Base-by-base conservation (phyloP, 2,113 vertebrate species). In the Panurus biarmicus region DNA sequence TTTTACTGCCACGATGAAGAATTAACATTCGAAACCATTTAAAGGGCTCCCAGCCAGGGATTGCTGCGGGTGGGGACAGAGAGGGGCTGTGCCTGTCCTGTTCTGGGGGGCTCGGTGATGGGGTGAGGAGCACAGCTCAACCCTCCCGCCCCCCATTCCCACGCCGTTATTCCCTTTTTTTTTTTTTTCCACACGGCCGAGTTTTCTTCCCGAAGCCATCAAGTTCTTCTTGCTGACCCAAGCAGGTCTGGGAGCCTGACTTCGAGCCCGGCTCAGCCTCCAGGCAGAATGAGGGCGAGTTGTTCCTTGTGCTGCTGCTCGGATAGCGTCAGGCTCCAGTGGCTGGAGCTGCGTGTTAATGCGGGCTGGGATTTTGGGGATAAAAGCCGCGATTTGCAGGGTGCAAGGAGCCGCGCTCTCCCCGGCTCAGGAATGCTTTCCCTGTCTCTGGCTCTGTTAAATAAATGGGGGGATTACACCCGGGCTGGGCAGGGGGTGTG, bases 21-120 rank as follows among this genome's bases (percentile, higher is more conserved):
- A 87, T 94, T 84, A 87, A 67, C 95, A 81, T 94, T 94, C 26
- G 90, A 67, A 92, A 78, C 38, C n/a, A 10, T 77, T 94, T 89
- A 71, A 42, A 66, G 51, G 20, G 77, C 36, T 94, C 60, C 42
- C 11, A 24, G 65, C 19, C 42, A 14, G 79, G 28, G 65, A 2
- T 11, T 10, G 4, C 4, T 3, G 60, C 5, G 21, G 76, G 29
- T 23, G 6, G 44, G 62, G 7, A 6, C 14, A 7, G 53, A 21
- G 51, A 11, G 69, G 26, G 44, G 72, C 72, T 42, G 53, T 6
- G 65, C 75, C 48, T 21, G 53, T 16, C 56, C 26, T 18, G 7
- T 2, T 50, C 9, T 5, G 75, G 56, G 73, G 31, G 28, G 11
- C n/a, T 28, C 2, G 3, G 51, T 1, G 18, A 13, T 12, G 67